phyloP scores from a whole-genome alignment of 2,888 invertebrate genomes.

The Pherbina coryleti region DNA sequence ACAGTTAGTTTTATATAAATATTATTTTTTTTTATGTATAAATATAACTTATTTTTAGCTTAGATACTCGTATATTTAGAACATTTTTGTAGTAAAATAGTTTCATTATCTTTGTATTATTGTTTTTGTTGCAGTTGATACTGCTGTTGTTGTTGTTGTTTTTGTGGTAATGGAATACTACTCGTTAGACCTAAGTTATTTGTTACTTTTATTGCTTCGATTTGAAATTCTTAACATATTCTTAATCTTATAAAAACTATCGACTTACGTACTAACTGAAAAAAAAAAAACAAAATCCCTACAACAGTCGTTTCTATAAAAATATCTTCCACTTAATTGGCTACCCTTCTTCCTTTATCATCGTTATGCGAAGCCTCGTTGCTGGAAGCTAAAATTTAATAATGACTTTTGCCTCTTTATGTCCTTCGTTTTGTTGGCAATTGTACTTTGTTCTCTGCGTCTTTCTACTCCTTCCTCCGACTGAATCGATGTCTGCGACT shows the following conservation, averaged over 20 bases:
- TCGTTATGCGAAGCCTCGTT: slow-evolving; percentile 8
- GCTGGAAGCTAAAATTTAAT: slow-evolving; percentile 41
- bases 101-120: slow-evolving; percentile 10
- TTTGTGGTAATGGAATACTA: background rate
- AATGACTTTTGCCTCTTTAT: slow-evolving; percentile 37
- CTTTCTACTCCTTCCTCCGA: background rate
- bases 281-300: background rate
- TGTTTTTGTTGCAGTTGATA: background rate
- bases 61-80: background rate
- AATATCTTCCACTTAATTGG: background rate
- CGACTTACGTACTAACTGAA: background rate
- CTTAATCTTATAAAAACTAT: background rate
- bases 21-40: background rate
- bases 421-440: slow-evolving; percentile 18
- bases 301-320: background rate
- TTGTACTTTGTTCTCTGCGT: slow-evolving; percentile 3
- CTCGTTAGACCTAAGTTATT: background rate
- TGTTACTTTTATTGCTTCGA: background rate
- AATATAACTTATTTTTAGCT: background rate
- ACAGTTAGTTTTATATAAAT: background rate
- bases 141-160: background rate
- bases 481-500: background rate
- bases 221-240: slow-evolving; percentile 8
- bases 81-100: background rate
- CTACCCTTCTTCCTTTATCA: background rate